These are phyloP conservation scores for Octodon degus DNA, from an alignment of 2,113 vertebrate genomes.

Conservation along the genomic window DNA sequence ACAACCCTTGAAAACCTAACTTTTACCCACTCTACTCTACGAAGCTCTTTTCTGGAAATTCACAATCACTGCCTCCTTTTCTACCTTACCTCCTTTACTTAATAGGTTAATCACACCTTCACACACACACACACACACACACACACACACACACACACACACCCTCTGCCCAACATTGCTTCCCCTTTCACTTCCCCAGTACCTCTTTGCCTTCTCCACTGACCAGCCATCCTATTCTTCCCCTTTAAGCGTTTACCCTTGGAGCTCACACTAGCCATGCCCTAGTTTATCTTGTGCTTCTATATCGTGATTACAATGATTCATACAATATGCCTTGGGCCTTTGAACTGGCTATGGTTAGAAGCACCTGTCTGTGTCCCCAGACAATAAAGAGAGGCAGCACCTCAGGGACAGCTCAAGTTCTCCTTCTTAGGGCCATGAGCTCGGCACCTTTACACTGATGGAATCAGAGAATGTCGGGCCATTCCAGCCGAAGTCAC, in stretches of 20 bases:
- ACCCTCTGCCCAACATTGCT: background rate
- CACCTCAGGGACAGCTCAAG: background rate
- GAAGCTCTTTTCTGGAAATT: background rate
- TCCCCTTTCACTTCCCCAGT: background rate
- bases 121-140: background rate
- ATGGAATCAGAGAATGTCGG: background rate
- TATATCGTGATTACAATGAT: background rate
- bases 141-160: background rate
- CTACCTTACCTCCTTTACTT: background rate
- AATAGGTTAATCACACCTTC: too few relatives aligned
- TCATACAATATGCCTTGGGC: background rate
- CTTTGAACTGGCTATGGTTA: background rate
- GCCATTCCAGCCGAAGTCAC: background rate
- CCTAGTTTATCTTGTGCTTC: background rate
- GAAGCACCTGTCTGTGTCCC: background rate
- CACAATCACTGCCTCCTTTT: background rate
- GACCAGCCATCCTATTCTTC: background rate
- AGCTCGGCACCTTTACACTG: background rate
- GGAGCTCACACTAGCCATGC: background rate
- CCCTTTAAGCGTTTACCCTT: background rate
- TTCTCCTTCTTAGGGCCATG: background rate
- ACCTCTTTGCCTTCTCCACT: background rate
- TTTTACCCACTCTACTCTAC: background rate
- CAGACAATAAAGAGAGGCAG: background rate
- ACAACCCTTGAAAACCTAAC: background rate